Evolutionary conservation across 2,888 invertebrate genomes (phyloP).

Genomic region (Ischnus inquisitorius): DNA sequence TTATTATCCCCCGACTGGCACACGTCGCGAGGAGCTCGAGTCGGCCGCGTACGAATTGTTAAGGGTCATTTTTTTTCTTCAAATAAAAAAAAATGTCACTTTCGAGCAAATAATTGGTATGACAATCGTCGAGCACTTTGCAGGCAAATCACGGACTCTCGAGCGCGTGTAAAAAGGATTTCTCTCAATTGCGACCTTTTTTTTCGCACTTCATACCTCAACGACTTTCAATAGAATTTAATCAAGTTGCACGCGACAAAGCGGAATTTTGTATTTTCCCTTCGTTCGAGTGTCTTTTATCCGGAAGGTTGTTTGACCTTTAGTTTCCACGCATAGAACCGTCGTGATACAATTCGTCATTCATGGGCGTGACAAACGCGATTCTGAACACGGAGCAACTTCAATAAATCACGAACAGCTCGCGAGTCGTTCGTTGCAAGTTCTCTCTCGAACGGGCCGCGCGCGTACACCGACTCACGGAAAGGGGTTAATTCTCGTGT

Average conservation of each 20-base stretch:
- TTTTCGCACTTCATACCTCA: background rate
- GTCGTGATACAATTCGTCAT: slow-evolving; percentile 57
- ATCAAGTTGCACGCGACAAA: background rate
- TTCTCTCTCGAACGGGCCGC: slow-evolving; percentile 13
- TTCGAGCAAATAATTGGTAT: background rate
- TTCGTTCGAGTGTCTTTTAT: background rate
- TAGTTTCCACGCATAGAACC: slow-evolving; percentile 52
- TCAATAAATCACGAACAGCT: slow-evolving; percentile 62
- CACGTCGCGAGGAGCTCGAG: background rate
- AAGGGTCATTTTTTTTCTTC: background rate
- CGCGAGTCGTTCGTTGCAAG: slow-evolving; percentile 30
- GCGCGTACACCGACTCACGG: slow-evolving; percentile 18
- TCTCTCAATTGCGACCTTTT: background rate
- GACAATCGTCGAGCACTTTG: background rate
- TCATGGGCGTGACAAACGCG: slow-evolving; percentile 61
- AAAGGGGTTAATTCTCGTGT: slow-evolving; percentile 49
- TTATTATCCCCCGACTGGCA: background rate
- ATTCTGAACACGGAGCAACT: slow-evolving; percentile 39
- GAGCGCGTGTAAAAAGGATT: background rate
- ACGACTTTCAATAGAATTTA: background rate
- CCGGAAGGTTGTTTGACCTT: slow-evolving; percentile 29
- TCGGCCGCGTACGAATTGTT: background rate
- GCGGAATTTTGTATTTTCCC: background rate
- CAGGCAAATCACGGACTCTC: background rate
- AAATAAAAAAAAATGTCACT: background rate